Base-by-base conservation (phyloP, 2,113 vertebrate species). In the Miniopterus natalensis region DNA sequence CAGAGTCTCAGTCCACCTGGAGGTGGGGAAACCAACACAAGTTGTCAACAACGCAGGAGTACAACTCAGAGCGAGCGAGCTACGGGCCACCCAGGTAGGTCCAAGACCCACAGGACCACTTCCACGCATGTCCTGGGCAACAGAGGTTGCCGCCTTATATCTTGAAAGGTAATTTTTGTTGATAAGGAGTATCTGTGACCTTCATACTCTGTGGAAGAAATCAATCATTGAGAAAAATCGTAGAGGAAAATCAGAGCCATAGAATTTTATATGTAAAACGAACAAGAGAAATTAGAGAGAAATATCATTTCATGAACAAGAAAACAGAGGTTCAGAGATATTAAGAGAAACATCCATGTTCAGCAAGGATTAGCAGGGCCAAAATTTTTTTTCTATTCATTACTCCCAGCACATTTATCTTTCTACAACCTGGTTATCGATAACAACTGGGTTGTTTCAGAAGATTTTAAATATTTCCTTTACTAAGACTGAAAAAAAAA, bases 391-490 rank as follows among this genome's bases (percentile, higher is more conserved):
- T 14, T 59, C 1, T 65, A 61, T 29, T 53, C 47, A 42, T 89
- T 81, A 59, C n/a, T 87, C 21, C 95, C 9, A 57, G 57, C 66
- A 63, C 51, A 71, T 47, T 88, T 40, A 13, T 88, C 53, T 88
- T 83, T 57, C 21, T 63, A 75, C 8, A 74, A 21, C 36, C 68
- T 7, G 4, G 1, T 77, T 85, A 85, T 81, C 70, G 79, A 57
- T 85, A 92, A 84, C 27, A 92, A 84, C 27, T 9, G 75, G 4
- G 8, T 83, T 75, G 45, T 80, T 79, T 79, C 15, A 1, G 17
- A 66, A 61, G n/a, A 55, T 86, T 93, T 77, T 23, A 73, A 93
- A 12, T 66, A 96, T 88, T 85, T 94, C 61, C 66, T 94, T 86
- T 47, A 8, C n/a, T 66, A 66, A 90, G 18, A 71, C 27, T 36